Conservation (phyloP, 2,113 vertebrate genomes). For the Oryzias curvinotus region DNA sequence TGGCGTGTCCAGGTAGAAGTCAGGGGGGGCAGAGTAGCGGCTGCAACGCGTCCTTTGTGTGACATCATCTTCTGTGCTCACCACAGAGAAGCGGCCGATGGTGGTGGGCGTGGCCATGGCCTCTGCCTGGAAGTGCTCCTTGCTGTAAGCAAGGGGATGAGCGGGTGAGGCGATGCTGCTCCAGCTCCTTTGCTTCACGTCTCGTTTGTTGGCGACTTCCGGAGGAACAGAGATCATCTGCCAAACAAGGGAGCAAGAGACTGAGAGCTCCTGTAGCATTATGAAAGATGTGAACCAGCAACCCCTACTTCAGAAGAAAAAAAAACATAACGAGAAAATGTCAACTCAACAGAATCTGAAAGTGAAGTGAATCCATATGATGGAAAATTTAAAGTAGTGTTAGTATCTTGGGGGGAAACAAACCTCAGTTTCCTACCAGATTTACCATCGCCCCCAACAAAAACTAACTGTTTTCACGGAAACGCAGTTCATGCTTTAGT, state of each 20-base stretch:
- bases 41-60: constrained; percentile 82
- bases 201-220: constrained; percentile 76
- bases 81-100: constrained; percentile 91
- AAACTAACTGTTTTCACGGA: too few relatives aligned
- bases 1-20: constrained; percentile 88
- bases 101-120: constrained; percentile 80
- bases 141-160: constrained; percentile 50
- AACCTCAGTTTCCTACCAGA: too few relatives aligned
- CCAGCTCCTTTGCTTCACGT: constrained; percentile 72
- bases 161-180: constrained; percentile 70
- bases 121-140: constrained; percentile 50
- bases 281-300: neutral
- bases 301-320: neutral
- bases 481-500: too few relatives aligned
- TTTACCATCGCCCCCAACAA: too few relatives aligned
- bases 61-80: constrained; percentile 88
- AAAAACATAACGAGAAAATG: neutral
- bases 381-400: too few relatives aligned
- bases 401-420: too few relatives aligned
- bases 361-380: too few relatives aligned
- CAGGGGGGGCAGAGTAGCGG: constrained; percentile 91
- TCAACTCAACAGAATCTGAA: too few relatives aligned
- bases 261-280: neutral
- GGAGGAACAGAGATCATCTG: constrained; percentile 74
- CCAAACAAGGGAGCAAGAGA: constrained; percentile 11